Evolutionary conservation across 2,797 vertebrate species (phyloP), one percentile per base, ranked within the genome.

Genomic region (Scolopax bukidnonensis): DNA sequence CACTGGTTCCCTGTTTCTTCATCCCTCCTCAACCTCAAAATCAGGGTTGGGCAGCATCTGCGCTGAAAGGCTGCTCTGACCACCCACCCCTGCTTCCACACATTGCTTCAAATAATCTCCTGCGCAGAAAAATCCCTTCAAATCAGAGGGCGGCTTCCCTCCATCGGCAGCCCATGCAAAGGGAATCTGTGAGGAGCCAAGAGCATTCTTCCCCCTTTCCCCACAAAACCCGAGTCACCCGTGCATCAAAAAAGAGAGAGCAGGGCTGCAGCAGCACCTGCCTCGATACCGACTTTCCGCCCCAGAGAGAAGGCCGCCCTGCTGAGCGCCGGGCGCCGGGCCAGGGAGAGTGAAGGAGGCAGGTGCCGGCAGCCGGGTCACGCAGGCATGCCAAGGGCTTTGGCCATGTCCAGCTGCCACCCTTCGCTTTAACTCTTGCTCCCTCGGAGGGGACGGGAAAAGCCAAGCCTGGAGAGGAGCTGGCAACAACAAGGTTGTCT

Each of bases 231-330:
- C 7, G 21, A 80, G 25, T 32, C 14, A 25, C 24, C 24, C 0
- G 1, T 12, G 30, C 23, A 40, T 24, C 11, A 56, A 60, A 64
- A 81, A 27, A 45, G 40, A 54, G 20, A 48, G 30, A 81, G 33
- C 4, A 30, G 38, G 9, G 47, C 76, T 0, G 0, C 57, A 87
- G 70, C 2, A 2, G 75, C 19, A 33, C 12, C 12, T 0, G 0
- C 36, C 7, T 41, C 18, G 36, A 18, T 0, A 0, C 28, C 3
- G 6, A 36, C 15, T 36, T 74, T 51, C 48, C 33, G 36, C 21
- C 56, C 4, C 32, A 11, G 51, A 40, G 38, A 70, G 64, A 12
- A 79, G n/a, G 16, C 71, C 57, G 60, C 33, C 20, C 20, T 47
- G 10, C 4, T 18, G 45, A 0, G 0, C 4, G 20, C 33, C 63